phyloP scores from a whole-genome alignment of 2,113 vertebrate species.

The Oreochromis tanganicae region DNA sequence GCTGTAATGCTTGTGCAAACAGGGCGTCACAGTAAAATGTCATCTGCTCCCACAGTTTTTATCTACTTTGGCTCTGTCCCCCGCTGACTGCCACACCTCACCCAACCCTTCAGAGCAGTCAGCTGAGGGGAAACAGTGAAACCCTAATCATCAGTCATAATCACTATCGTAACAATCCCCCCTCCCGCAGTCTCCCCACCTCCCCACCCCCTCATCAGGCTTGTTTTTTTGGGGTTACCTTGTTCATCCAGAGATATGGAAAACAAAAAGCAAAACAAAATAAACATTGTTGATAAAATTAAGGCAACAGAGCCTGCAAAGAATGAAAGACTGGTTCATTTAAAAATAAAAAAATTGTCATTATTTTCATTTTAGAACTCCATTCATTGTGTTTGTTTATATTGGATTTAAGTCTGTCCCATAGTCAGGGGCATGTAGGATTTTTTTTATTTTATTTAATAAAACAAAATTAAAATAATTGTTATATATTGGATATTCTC shows the following conservation, averaged over 20 bases:
- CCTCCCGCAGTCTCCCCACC: accelerated
- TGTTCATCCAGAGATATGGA: background rate
- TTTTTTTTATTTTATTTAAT: background rate
- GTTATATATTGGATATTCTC: background rate
- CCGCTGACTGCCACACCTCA: background rate
- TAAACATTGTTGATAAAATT: background rate
- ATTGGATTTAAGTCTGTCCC: background rate
- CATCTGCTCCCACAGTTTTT: background rate
- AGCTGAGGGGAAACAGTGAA: background rate
- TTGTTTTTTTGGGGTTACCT: too few species aligned
- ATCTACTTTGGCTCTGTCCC: background rate
- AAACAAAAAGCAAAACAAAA: background rate
- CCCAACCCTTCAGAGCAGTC: background rate
- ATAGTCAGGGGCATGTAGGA: background rate
- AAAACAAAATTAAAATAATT: background rate
- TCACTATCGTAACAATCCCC: background rate
- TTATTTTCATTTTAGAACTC: background rate
- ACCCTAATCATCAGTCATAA: background rate
- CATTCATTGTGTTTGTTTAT: background rate
- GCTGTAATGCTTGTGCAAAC: background rate
- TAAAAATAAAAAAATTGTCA: background rate
- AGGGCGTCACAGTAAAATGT: background rate
- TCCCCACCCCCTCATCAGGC: background rate
- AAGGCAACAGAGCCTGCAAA: background rate
- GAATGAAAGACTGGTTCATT: background rate